A percentile compares a stretch with the other conserved stretches of the same genome.
phyloP scores from a whole-genome alignment of 1,140 invertebrate genomes.

The Saccostrea glomerata region DNA sequence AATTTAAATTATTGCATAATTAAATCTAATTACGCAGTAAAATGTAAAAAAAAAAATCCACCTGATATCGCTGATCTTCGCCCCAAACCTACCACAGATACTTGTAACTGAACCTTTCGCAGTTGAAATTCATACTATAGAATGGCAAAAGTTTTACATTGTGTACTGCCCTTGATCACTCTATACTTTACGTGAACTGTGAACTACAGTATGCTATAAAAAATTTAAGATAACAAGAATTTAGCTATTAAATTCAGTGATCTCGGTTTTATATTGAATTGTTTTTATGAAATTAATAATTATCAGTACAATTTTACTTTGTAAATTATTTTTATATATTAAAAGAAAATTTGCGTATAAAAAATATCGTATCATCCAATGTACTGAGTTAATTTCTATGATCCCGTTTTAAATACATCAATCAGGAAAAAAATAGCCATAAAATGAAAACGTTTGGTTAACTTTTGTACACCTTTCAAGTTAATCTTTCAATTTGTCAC shows the following conservation, averaged over 20 bases:
- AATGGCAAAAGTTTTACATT: neutral
- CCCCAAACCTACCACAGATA: conserved; percentile 13
- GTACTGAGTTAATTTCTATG: neutral
- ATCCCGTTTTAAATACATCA: conserved; percentile 20
- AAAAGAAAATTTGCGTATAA: too few species aligned
- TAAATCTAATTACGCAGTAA: conserved; percentile 23
- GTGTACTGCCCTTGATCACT: too few species aligned
- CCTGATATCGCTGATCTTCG: conserved; percentile 4
- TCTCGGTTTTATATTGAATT: too few species aligned
- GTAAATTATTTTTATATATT: too few species aligned
- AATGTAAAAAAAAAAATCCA: neutral
- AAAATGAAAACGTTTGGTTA: conserved; percentile 7
- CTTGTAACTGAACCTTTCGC: neutral
- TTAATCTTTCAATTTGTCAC: conserved; percentile 35
- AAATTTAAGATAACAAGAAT: too few species aligned
- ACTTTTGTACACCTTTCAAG: conserved; percentile 34
- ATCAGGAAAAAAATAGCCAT: neutral
- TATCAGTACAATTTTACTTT: too few species aligned
- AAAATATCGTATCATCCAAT: neutral
- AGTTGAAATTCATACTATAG: neutral
- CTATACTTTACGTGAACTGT: too few species aligned
- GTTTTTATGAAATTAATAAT: too few species aligned
- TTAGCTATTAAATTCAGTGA: too few species aligned
- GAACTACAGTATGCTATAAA: too few species aligned
- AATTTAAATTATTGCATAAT: conserved; percentile 13